phyloP scores from a whole-genome alignment of 2,888 invertebrate species.

The Microplitis deprimator region DNA sequence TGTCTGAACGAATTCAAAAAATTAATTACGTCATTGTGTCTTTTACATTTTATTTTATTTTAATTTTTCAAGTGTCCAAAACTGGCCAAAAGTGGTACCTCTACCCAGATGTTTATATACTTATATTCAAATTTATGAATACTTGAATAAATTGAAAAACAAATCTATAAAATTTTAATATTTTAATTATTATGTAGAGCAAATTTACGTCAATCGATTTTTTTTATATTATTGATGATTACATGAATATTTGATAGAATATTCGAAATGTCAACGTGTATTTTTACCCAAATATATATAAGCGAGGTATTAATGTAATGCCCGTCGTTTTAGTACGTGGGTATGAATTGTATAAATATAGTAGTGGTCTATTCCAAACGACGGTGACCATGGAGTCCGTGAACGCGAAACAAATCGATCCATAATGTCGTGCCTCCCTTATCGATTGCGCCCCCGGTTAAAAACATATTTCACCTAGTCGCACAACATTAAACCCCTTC shows the following conservation, averaged over 20 bases:
- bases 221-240: not conserved
- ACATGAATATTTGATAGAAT: not conserved
- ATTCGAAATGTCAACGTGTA: not conserved
- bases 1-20: no score
- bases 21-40: no score
- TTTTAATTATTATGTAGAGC: not conserved
- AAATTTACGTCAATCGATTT: not conserved
- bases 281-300: not conserved
- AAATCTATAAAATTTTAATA: not conserved
- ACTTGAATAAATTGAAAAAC: not conserved
- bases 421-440: slow-evolving; percentile 60
- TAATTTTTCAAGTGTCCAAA: no score
- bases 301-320: no score
- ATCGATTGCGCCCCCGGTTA: not conserved
- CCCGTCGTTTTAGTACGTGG: no score
- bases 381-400: slow-evolving; percentile 57
- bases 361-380: not conserved
- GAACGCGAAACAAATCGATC: slow-evolving; percentile 56
- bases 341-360: not conserved
- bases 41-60: no score
- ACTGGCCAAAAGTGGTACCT: no score
- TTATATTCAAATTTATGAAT: not conserved
- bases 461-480: not conserved
- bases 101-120: no score
- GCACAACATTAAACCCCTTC: not conserved